phyloP scores from a whole-genome alignment of 2,113 vertebrate genomes.

The Phylloscopus trochilus region DNA sequence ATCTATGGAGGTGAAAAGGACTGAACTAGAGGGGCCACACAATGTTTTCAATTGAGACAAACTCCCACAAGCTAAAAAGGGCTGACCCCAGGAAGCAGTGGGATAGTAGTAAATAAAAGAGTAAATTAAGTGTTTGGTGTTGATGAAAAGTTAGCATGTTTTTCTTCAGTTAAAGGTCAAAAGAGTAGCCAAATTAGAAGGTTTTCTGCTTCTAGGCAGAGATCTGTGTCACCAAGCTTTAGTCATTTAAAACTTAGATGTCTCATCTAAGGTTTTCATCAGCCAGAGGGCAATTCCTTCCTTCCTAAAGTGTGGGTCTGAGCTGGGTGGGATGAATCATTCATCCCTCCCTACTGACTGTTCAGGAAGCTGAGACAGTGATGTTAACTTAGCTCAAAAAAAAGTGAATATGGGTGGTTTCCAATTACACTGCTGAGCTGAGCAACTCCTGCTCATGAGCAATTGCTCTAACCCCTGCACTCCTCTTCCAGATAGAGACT shows the following conservation, averaged over 20 bases:
- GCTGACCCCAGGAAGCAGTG: neutral
- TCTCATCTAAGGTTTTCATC: constrained; percentile 27
- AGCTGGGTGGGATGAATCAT: constrained; percentile 34
- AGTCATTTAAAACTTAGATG: constrained; percentile 17
- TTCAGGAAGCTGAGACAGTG: constrained; percentile 41
- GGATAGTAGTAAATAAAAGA: neutral
- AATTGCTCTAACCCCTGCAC: neutral
- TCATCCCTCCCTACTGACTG: constrained; percentile 17
- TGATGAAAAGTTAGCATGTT: neutral
- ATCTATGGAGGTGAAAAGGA: neutral
- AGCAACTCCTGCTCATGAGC: neutral
- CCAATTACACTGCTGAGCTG: neutral
- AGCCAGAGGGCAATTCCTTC: neutral
- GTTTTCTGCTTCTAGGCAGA: constrained; percentile 11
- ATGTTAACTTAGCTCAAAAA: neutral
- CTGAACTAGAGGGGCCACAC: neutral
- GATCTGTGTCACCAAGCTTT: constrained; percentile 20
- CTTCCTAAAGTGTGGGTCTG: constrained; percentile 12
- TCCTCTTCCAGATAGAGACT: neutral
- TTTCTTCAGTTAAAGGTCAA: neutral
- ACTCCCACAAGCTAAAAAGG: neutral
- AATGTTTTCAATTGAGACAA: neutral
- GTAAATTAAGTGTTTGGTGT: neutral
- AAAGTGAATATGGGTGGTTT: neutral
- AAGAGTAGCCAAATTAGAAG: neutral